phyloP scores from a whole-genome alignment of 2,113 vertebrate genomes.

The Nannobrachium achirus region DNA sequence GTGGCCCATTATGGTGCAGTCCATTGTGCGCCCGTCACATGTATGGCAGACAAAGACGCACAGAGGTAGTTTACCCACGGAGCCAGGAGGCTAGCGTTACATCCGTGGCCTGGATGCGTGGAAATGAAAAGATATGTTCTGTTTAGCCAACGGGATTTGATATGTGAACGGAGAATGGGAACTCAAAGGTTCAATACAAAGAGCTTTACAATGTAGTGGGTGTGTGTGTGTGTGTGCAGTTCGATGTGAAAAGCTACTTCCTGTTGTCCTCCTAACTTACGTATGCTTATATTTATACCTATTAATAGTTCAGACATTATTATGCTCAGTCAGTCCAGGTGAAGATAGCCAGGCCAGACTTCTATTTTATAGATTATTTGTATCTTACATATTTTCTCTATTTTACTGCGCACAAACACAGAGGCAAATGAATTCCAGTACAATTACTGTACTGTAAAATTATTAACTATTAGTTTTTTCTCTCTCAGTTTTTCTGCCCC shows the following conservation, averaged over 20 bases:
- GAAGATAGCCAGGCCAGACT: background rate
- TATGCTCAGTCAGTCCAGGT: constrained; percentile 12
- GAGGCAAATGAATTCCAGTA: too few species aligned
- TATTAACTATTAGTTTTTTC: too few species aligned
- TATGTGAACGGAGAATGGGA: constrained; percentile 37
- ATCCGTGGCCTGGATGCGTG: constrained; percentile 52
- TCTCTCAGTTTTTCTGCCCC: background rate
- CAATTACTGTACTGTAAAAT: too few species aligned
- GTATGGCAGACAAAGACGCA: constrained; percentile 58
- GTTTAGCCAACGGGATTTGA: constrained; percentile 39
- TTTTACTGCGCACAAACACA: too few species aligned
- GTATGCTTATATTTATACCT: background rate
- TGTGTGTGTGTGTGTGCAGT: constrained; percentile 3
- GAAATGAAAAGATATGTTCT: constrained; percentile 46
- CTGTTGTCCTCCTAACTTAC: background rate
- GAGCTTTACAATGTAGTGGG: constrained; percentile 8
- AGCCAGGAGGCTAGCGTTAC: constrained; percentile 63
- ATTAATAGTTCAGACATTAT: constrained; percentile 26
- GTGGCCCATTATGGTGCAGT: constrained; percentile 64
- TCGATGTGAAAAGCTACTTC: background rate
- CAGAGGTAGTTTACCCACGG: constrained; percentile 58
- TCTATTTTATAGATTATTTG: background rate
- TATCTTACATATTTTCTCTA: background rate
- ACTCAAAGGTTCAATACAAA: constrained; percentile 25
- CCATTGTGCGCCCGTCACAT: constrained; percentile 71